Evolutionary conservation across 2,797 vertebrate genomes (phyloP), one percentile per base, ranked within the genome.

Genomic region (Chrysocyon brachyurus): DNA sequence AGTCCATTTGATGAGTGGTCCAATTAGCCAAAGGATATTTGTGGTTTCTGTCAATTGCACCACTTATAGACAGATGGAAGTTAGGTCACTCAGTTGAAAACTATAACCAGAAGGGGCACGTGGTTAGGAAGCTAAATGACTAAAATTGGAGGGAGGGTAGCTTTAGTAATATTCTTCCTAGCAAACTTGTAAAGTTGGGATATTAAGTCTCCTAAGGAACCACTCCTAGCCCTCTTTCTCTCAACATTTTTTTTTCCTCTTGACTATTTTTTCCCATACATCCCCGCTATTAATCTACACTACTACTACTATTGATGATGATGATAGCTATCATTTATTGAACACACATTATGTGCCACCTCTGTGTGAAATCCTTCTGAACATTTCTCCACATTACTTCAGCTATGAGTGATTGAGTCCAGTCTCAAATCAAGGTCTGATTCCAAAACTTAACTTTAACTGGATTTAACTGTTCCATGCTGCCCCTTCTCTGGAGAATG

Each of bases 231-330:
- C 17, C 28, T 6, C 28, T 87, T 49, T 31, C 54, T 70, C 49
- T 90, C 24, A 40, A 14, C 40, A n/a, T 54, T 77, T 49, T 73
- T 85, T 79, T 92, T 78, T n/a, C n/a, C 46, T 90, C 54, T 94
- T 90, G 54, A 90, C 61, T 68, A 24, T 57, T 40, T 77, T 28
- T 31, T 66, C 63, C 56, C 26, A 12, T 22, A 33, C 21, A 10
- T 15, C 28, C 46, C 16, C 4, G 11, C 26, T 64, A 46, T 72
- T 46, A 15, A 21, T 57, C 16, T 40, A 7, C 12, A 81, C 33
- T 19, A 7, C 49, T n/a, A 33, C 24, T 93, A 1, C 0, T 66
- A 52, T 17, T 28, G 64, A 31, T 1, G 36, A 36, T 9, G 21
- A 31, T 14, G 26, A 31, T 14, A 21, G 21, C 24, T 57, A 12